Evolutionary conservation across 2,113 vertebrate genomes (phyloP), one percentile per base, ranked within the genome.

Genomic region (Stomatorhinus ivindoensis): DNA sequence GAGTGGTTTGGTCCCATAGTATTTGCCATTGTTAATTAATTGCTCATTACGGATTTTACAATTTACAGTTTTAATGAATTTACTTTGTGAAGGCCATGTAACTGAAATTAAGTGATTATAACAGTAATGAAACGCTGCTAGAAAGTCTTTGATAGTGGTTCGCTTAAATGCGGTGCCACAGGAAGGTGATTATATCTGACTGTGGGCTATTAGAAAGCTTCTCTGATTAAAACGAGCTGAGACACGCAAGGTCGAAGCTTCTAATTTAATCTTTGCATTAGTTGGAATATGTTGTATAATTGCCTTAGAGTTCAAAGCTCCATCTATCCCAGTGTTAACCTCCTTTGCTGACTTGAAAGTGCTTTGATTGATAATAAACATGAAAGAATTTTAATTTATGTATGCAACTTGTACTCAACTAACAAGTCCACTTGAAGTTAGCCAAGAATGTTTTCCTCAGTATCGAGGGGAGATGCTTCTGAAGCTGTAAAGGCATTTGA

Each of bases 281-380:
- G 44, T 27, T 39, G 84, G 58, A 89, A 69, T 89, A 44, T 76
- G 27, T 86, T 86, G 31, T 24, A 51, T 90, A 90, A 90, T 88
- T 90, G 69, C 86, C 65, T 19, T 24, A 35, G 46, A 88, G 89
- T 90, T 90, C 89, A 90, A 90, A 90, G 89, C 86, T 46, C 21
- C 27, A 39, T 65, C 47, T 7, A 76, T 90, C 61, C 47, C 47
- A 44, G 19, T 10, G n/a, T 82, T 87, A 51, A 88, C 65, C 89
- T 88, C 86, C 89, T 88, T 61, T 44, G 86, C 82, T 27, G 51
- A 82, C 86, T 82, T 90, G 86, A 90, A 90, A 90, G 89, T 86
- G 19, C 19, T 31, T 76, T 80, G 35, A 80, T 80, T 42, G 35
- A 42, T 80, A 80, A 80, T 80, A 42, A 80, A 80, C 27, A 58